Evolutionary conservation across 2,888 invertebrate species (phyloP), one percentile per base, ranked within the genome.

Genomic region (Habrosyne pyritoides): DNA sequence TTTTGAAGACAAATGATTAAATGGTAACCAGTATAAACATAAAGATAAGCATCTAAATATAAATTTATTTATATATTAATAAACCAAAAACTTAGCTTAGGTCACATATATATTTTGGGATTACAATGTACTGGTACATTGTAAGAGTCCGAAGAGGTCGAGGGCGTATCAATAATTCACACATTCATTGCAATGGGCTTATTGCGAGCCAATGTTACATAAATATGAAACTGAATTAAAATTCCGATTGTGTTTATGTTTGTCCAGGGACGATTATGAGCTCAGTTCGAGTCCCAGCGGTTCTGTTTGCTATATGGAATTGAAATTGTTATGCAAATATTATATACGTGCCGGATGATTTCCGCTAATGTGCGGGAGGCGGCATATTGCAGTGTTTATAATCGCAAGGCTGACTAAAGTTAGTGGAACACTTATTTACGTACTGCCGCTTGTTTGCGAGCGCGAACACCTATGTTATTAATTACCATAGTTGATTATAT

Each of bases 321-420:
- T 70, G 64, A 64, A 71, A 75, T 70, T 70, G 65, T 66, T 66
- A 59, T 63, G 64, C 63, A 67, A 71, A 77, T 69, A 66, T 52
- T 0, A 3, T 0, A n/a, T 42, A 42, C 42, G 52, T 21, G 22
- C 12, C 55, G 53, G 57, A 58, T 53, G 47, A 58, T 66, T 55
- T 28, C 57, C 18, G 53, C 36, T 59, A 53, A 55, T 55, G 36
- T 42, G 56, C 54, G 2, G 42, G n/a, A 2, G 1, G n/a, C 0
- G 8, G 42, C 8, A 18, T 42, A 42, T 42, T 42, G 18, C 18
- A 18, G 0, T 2, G 14, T 18, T 14, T 42, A 18, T 42, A 8
- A 18, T 42, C 14, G 6, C 8, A 7, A 2, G 8, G 7, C 6
- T 42, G 18, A 5, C 0, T 42, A 8, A 0, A 18, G 42, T 18